Percentiles rank a stretch among this genome's conserved stretches.
phyloP scores from a whole-genome alignment of 2,888 invertebrate species.

The Coleophora flavipennella region DNA sequence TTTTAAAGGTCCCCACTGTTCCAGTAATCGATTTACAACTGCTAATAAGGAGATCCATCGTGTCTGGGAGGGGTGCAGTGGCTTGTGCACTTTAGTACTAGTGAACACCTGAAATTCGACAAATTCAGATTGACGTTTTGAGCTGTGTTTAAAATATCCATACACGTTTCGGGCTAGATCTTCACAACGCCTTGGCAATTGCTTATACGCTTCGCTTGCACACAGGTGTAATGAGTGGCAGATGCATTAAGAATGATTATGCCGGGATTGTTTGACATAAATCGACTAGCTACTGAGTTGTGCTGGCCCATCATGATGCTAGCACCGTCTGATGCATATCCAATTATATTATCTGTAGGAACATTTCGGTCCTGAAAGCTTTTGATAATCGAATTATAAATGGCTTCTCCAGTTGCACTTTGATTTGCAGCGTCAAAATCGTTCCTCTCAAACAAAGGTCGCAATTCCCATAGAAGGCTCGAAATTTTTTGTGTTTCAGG shows the following conservation, averaged over 20 bases:
- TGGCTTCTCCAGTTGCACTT: background rate
- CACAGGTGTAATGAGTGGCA: constrained; percentile 30
- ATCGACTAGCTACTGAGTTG: constrained; percentile 23
- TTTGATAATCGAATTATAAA: background rate
- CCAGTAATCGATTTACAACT: background rate
- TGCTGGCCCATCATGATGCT: constrained; percentile 26
- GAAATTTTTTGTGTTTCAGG: background rate
- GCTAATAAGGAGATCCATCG: background rate
- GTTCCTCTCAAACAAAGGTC: background rate
- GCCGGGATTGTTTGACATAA: constrained; percentile 20
- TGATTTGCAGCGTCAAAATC: background rate
- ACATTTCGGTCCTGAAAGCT: background rate
- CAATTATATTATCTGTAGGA: constrained; percentile 21
- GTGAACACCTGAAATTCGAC: background rate
- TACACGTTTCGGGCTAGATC: constrained; percentile 26
- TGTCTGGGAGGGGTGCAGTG: background rate
- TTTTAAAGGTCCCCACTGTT: background rate
- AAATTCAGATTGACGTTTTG: constrained; percentile 8
- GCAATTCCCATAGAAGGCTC: background rate
- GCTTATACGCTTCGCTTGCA: constrained; percentile 24
- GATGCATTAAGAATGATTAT: constrained; percentile 27
- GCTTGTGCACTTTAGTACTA: background rate
- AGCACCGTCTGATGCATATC: constrained; percentile 29
- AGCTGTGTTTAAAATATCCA: constrained; percentile 19
- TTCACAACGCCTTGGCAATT: too few species aligned